Percentiles rank a stretch among this genome's conserved stretches.
These are phyloP conservation scores for Urophycis tenuis DNA, from an alignment of 2,797 vertebrate species.

Conservation along the genomic window DNA sequence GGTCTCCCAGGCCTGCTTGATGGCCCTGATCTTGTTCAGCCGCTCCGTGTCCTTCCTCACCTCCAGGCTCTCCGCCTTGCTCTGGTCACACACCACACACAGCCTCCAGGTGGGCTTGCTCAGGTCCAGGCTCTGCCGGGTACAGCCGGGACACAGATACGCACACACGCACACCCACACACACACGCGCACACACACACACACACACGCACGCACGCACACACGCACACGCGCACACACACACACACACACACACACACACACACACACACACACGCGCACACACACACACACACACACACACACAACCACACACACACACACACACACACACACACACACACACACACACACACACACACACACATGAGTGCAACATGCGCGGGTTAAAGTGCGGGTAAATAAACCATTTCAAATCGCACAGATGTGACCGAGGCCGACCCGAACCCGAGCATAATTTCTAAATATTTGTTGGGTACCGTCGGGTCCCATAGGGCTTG, in stretches of 20 bases:
- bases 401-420: too few relatives aligned
- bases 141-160: conserved; percentile 3
- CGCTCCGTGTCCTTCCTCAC: conserved; percentile 81
- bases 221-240: neutral
- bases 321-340: conserved; percentile 13
- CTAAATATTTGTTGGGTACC: too few relatives aligned
- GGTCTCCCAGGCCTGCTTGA: conserved; percentile 83
- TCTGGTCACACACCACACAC: conserved; percentile 73
- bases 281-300: conserved; percentile 16
- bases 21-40: conserved; percentile 79
- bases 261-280: conserved; percentile 7
- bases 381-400: too few relatives aligned
- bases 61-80: conserved; percentile 62
- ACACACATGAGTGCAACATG: too few relatives aligned
- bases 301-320: too few relatives aligned
- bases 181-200: conserved; percentile 5
- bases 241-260: conserved; percentile 5
- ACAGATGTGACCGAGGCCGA: too few relatives aligned
- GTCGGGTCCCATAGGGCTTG: too few relatives aligned
- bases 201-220: conserved; percentile 13
- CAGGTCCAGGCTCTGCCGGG: conserved; percentile 57
- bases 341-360: conserved; percentile 1
- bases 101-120: conserved; percentile 77
- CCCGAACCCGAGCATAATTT: too few relatives aligned
- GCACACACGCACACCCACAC: conserved; percentile 15